phyloP scores from a whole-genome alignment of 23 tunicate genomes.

The Oikopleura dioica region DNA sequence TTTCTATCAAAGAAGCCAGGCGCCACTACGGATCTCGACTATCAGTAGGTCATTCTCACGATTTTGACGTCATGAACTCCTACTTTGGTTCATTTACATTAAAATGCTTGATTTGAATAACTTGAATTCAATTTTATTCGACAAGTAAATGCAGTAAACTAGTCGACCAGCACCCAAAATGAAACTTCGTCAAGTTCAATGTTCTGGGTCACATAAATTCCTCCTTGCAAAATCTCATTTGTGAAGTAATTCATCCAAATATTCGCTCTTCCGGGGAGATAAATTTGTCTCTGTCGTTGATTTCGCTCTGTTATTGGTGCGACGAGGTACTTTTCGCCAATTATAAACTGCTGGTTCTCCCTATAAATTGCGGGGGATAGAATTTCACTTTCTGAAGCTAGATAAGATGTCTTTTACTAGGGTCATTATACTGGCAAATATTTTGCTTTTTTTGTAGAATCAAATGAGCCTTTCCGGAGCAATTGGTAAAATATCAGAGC shows the following conservation, averaged over 20 bases:
- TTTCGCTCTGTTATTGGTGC: conserved; percentile 17
- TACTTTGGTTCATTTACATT: too few species aligned
- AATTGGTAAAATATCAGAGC: conserved; percentile 11
- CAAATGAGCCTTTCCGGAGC: conserved; percentile 27
- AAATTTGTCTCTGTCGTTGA: neutral
- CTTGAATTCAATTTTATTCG: too few species aligned
- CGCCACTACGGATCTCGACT: too few species aligned
- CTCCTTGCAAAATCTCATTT: neutral
- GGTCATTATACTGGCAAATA: too few species aligned
- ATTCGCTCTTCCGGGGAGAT: neutral
- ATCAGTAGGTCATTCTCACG: too few species aligned
- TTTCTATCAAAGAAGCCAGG: too few species aligned
- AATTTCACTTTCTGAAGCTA: neutral
- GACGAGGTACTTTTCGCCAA: conserved; percentile 39
- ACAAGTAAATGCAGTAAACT: too few species aligned
- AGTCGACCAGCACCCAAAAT: conserved; percentile 1
- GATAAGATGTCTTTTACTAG: neutral
- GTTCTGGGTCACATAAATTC: neutral
- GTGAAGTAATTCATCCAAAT: neutral
- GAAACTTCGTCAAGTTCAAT: conserved; percentile 6
- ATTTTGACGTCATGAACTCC: too few species aligned
- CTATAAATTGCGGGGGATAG: conserved; percentile 9
- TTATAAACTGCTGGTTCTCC: conserved; percentile 30
- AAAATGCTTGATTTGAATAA: too few species aligned
- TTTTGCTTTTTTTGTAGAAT: conserved; percentile 24